Evolutionary conservation across 2,797 vertebrate species (phyloP), one percentile per base, ranked within the genome.

Genomic region (Argya squamiceps): DNA sequence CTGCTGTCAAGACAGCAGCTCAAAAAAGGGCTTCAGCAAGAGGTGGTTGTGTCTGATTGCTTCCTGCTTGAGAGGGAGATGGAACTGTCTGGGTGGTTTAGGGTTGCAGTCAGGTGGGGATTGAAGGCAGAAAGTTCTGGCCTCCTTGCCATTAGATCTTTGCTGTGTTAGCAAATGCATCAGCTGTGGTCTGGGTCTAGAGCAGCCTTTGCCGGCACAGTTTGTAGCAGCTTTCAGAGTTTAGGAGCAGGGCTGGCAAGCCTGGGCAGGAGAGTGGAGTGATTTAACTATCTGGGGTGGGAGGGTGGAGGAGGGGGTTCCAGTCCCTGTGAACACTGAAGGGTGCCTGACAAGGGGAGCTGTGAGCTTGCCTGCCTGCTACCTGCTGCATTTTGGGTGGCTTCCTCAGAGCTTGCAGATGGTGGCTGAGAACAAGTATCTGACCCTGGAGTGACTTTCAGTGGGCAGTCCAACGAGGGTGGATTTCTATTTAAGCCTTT

Each of bases 401-500:
- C 30, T 89, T 83, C 58, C 36, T 64, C 49, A 19, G 41, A 52
- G n/a, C 74, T 50, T 6, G 3, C 37, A 43, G 53, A 44, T 55
- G 34, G 13, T 4, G 3, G 19, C 50, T 75, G 56, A 4, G 6
- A 30, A 50, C 0, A 1, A 62, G 27, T 73, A 9, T 60, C 22
- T 87, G 85, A 69, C 84, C 65, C 36, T 43, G 50, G 43, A 39
- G 58, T 93, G 85, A 86, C 80, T 73, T 79, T 37, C 34, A 27
- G 60, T 52, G 60, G 80, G 36, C 36, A 65, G 73, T 49, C 46
- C 22, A n/a, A 1, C 11, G 41, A 75, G 78, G 58, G 69, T 75
- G 32, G 36, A 50, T 93, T 91, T 93, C 90, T 88, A 21, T 77
- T 91, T 92, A 85, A 93, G 88, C 46, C 26, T 62, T 71, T 0